Percentiles rank a stretch among this genome's conserved stretches.
These are phyloP conservation scores for Daktulosphaira vitifoliae DNA, from an alignment of 1,140 invertebrate species.

Conservation along the genomic window DNA sequence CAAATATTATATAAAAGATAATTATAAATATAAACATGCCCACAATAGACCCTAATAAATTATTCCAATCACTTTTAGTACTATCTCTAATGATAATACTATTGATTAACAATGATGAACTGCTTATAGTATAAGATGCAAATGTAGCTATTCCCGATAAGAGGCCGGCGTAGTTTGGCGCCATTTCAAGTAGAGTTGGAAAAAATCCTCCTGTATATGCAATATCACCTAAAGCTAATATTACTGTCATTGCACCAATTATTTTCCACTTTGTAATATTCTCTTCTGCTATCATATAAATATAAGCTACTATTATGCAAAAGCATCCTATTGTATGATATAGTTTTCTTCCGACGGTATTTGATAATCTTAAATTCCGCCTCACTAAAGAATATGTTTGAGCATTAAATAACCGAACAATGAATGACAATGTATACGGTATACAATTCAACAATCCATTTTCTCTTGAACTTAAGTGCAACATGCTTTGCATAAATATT, in stretches of 20 bases:
- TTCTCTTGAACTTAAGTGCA: neutral
- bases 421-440: neutral
- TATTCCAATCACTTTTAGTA: slow-evolving; percentile 12
- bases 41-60: neutral
- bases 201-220: slow-evolving; percentile 14
- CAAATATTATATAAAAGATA: slow-evolving; percentile 13
- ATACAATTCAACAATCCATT: slow-evolving; percentile 5
- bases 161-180: slow-evolving; percentile 11
- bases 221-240: slow-evolving; percentile 3
- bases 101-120: neutral
- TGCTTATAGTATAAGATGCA: neutral
- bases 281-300: neutral
- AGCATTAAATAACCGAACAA: neutral
- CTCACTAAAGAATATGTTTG: neutral
- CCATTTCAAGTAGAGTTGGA: slow-evolving; percentile 4
- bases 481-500: slow-evolving; percentile 2
- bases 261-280: slow-evolving; percentile 13
- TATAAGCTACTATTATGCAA: neutral
- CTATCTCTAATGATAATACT: slow-evolving; percentile 9
- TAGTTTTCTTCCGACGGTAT: slow-evolving; percentile 4
- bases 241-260: neutral
- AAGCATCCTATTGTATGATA: neutral
- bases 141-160: slow-evolving; percentile 12
- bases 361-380: neutral
- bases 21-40: neutral